Percentiles rank a stretch among this genome's conserved stretches.
These are phyloP conservation scores for Craterocephalus amniculus DNA, from an alignment of 2,797 vertebrate genomes.

Conservation along the genomic window DNA sequence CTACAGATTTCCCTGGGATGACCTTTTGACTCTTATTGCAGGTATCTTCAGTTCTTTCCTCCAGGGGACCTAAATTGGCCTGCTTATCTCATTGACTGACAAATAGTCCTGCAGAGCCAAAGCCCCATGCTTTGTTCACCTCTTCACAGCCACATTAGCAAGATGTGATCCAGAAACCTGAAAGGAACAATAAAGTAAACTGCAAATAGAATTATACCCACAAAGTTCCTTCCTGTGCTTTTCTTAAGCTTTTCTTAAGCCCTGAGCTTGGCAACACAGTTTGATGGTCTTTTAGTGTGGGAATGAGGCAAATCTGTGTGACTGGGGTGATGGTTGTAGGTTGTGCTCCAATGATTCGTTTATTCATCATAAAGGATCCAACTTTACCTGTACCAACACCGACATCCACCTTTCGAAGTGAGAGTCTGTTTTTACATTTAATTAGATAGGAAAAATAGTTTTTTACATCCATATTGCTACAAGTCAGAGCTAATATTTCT, in stretches of 20 bases:
- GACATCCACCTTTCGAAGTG: constrained; percentile 20
- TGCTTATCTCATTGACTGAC: constrained; percentile 75
- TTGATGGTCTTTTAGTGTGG: constrained; percentile 54
- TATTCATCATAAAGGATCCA: constrained; percentile 35
- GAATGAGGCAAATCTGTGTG: constrained; percentile 31
- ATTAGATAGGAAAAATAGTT: background rate
- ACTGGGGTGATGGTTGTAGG: constrained; percentile 23
- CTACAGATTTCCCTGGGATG: constrained; percentile 47
- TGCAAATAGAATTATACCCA: constrained; percentile 77
- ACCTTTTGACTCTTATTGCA: constrained; percentile 60
- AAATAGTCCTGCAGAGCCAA: constrained; percentile 62
- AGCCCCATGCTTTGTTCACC: constrained; percentile 60
- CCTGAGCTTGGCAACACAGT: constrained; percentile 54
- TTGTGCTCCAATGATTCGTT: constrained; percentile 26
- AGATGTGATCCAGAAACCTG: constrained; percentile 77
- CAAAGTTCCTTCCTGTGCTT: constrained; percentile 64
- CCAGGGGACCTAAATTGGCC: constrained; percentile 54
- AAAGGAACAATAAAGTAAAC: constrained; percentile 83
- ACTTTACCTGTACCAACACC: constrained; percentile 26
- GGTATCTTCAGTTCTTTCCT: constrained; percentile 58
- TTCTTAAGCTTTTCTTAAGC: constrained; percentile 60
- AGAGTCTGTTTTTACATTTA: background rate
- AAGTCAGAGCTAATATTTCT: constrained; percentile 34
- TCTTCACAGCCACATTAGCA: constrained; percentile 76
- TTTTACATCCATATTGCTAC: constrained; percentile 2